Conservation (phyloP, 2,113 vertebrate genomes). For the Dromas ardeola region DNA sequence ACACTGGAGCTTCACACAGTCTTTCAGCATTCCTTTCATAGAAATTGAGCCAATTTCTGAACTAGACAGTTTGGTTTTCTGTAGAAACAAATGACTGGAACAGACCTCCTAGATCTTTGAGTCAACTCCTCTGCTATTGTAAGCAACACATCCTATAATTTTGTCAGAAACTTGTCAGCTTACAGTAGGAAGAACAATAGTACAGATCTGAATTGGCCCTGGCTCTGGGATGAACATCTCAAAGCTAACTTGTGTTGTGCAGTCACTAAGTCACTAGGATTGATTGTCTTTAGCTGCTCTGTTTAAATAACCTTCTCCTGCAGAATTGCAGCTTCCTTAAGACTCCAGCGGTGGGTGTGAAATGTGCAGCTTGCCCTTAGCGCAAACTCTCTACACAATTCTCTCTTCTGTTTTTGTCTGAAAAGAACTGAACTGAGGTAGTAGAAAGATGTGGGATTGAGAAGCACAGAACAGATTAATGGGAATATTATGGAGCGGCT, state of each 20-base stretch:
- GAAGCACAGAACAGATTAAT: background rate
- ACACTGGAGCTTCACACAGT: background rate
- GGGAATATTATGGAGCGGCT: background rate
- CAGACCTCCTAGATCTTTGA: background rate
- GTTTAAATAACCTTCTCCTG: background rate
- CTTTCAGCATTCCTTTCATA: background rate
- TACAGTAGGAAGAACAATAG: background rate
- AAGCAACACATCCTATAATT: background rate
- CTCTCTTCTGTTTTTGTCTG: background rate
- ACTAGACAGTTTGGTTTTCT: background rate
- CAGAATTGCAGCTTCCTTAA: background rate
- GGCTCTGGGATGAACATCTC: background rate
- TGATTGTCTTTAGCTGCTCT: background rate
- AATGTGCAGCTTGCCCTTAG: background rate
- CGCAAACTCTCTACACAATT: background rate
- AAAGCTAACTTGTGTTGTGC: background rate
- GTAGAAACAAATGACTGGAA: background rate
- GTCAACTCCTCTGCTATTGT: background rate
- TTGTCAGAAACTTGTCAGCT: background rate
- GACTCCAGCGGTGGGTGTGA: background rate
- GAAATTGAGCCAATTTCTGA: background rate
- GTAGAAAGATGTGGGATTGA: background rate
- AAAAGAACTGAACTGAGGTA: background rate
- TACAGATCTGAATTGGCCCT: background rate
- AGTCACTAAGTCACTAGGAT: background rate